Evolutionary conservation across 2,797 vertebrate genomes (phyloP).

Genomic region (Sebastes oblongus): DNA sequence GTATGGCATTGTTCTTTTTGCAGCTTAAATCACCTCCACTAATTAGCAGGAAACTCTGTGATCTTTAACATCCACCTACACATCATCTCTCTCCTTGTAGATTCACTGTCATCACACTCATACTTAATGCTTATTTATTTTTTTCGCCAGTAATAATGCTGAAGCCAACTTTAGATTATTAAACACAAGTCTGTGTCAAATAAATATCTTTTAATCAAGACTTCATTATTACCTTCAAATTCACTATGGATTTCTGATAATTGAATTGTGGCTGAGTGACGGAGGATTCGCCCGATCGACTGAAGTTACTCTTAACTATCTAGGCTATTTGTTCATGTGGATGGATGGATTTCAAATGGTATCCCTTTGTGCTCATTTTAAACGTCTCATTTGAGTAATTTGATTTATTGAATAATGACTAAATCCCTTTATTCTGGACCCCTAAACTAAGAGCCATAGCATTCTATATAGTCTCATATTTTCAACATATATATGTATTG

Average conservation of each 20-base stretch:
- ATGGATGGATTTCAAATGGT: slow-evolving; percentile 27
- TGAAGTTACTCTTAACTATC: slow-evolving; percentile 10
- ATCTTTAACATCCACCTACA: slow-evolving; percentile 7
- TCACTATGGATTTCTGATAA: slow-evolving; percentile 43
- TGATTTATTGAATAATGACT: not conserved
- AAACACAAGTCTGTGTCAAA: slow-evolving; percentile 10
- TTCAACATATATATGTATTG: not conserved
- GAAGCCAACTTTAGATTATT: slow-evolving; percentile 3
- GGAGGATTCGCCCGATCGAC: not conserved
- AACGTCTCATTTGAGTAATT: not conserved
- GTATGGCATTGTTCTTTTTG: slow-evolving; percentile 4
- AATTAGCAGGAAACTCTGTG: slow-evolving; percentile 8
- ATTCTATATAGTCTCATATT: not conserved
- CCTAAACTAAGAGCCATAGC: not conserved
- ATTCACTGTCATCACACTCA: not conserved
- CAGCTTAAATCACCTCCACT: slow-evolving; percentile 1
- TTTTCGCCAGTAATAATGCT: not conserved
- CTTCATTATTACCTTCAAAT: slow-evolving; percentile 19
- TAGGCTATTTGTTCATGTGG: slow-evolving; percentile 5
- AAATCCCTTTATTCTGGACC: not conserved
- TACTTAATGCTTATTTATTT: not conserved
- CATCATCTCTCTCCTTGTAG: not conserved
- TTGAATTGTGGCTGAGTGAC: slow-evolving; percentile 2
- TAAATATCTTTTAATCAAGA: slow-evolving; percentile 22
- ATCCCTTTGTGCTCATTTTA: slow-evolving; percentile 2